These are phyloP conservation scores for Amniataba percoides DNA, from an alignment of 2,797 vertebrate species.

Conservation along the genomic window DNA sequence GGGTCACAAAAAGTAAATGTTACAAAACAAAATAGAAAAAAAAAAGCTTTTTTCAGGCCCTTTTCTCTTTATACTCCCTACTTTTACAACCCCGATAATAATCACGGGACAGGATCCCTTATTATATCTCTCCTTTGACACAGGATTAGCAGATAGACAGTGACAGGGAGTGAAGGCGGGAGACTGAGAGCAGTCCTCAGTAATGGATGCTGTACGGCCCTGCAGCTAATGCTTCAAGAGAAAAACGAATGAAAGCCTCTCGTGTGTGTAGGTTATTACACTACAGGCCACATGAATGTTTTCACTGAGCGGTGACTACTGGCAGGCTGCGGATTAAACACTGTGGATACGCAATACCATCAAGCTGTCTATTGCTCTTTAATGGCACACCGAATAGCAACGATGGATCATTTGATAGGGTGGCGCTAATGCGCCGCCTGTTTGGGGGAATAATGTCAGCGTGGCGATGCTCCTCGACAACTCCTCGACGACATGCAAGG, in stretches of 20 bases:
- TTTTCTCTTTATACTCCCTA: neutral
- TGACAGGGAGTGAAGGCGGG: slow-evolving; percentile 23
- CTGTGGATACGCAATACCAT: slow-evolving; percentile 58
- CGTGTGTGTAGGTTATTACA: slow-evolving; percentile 58
- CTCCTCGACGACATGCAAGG: slow-evolving; percentile 36
- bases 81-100: neutral
- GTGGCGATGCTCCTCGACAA: slow-evolving; percentile 31
- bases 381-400: slow-evolving; percentile 53
- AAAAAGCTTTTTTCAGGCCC: slow-evolving; percentile 6
- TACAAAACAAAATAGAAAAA: neutral
- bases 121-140: slow-evolving; percentile 36
- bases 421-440: slow-evolving; percentile 40
- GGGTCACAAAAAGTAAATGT: neutral
- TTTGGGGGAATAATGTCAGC: slow-evolving; percentile 27
- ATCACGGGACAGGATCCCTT: slow-evolving; percentile 6
- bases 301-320: slow-evolving; percentile 53
- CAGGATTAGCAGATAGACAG: slow-evolving; percentile 22
- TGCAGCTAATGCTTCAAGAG: slow-evolving; percentile 64
- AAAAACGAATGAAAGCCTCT: slow-evolving; percentile 71
- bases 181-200: slow-evolving; percentile 26
- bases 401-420: slow-evolving; percentile 55
- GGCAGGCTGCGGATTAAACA: slow-evolving; percentile 60
- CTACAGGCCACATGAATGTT: slow-evolving; percentile 53
- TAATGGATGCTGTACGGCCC: slow-evolving; percentile 59
- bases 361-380: slow-evolving; percentile 63